Evolutionary conservation across 2,797 vertebrate species (phyloP), one percentile per base, ranked within the genome.

Genomic region (Sarcoramphus papa): DNA sequence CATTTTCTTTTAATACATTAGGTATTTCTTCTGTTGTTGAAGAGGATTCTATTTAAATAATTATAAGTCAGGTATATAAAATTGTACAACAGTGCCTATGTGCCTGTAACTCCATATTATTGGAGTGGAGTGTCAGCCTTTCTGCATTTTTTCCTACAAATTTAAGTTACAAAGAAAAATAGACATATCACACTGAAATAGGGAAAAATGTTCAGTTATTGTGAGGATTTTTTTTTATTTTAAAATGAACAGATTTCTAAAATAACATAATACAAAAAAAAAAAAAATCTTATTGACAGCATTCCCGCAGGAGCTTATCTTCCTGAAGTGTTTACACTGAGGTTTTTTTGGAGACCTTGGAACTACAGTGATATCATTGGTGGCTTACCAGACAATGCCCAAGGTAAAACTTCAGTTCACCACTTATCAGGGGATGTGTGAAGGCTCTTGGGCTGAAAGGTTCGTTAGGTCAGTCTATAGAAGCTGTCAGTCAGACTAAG

Each of bases 401-500:
- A 65, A 83, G 76, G 88, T 96, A 67, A 88, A 97, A 93, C 78
- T 90, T 73, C 10, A 84, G 64, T 90, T 96, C 54, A 51, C 56
- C 59, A 12, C n/a, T 93, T 95, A 75, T 21, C 68, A 53, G 48
- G 63, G 23, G 70, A 57, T 65, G 24, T 73, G 41, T 76, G 51
- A 93, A 96, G 74, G 53, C 77, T 94, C 85, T 86, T 60, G 86
- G 84, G 73, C 68, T 81, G 91, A 92, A 88, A 73, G 80, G 54
- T 91, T 97, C 59, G 9, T 94, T 95, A 91, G 94, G 83, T 96
- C 91, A 83, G 14, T 77, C 47, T 93, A 3, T 81, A 94, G 90
- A 88, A 91, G 64, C 85, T 96, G 82, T 96, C 96, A 97, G 24
- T 95, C 92, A 97, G 56, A 27, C 60, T 51, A 84, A 95, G 75